These are phyloP conservation scores for Limnephilus marmoratus DNA, from an alignment of 2,888 invertebrate genomes.

Conservation along the genomic window DNA sequence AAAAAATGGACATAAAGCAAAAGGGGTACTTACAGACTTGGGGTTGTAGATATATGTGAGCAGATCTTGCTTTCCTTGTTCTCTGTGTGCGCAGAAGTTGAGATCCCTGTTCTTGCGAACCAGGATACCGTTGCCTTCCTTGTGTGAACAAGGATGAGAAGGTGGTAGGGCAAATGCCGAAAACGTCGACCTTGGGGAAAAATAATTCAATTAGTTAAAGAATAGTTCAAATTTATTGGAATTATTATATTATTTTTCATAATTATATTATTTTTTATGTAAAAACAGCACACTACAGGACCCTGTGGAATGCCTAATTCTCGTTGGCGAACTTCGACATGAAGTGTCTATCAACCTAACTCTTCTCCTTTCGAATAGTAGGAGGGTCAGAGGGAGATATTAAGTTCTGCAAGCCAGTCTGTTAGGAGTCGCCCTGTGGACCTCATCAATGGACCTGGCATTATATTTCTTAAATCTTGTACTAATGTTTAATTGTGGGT, in stretches of 20 bases:
- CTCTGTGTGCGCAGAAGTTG: constrained; percentile 84
- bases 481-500: too few species aligned
- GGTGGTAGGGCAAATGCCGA: constrained; percentile 89
- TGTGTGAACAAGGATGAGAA: too few species aligned
- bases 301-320: not conserved
- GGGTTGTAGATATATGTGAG: constrained; percentile 76
- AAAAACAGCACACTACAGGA: not conserved
- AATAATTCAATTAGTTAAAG: not conserved
- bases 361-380: too few species aligned
- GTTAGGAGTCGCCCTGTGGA: too few species aligned
- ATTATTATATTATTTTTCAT: not conserved
- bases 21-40: constrained; percentile 74
- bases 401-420: too few species aligned
- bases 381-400: too few species aligned
- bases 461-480: not conserved
- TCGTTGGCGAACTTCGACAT: not conserved
- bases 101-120: constrained; percentile 84
- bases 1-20: not conserved
- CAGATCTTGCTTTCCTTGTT: constrained; percentile 81
- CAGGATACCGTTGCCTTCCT: constrained; percentile 74
- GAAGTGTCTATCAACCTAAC: too few species aligned
- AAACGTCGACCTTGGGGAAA: constrained; percentile 81
- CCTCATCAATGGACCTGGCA: not conserved
- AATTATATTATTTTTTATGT: not conserved
- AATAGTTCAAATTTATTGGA: not conserved